These are phyloP conservation scores for Artibeus jamaicensis DNA, from an alignment of 2,797 vertebrate genomes.

Conservation along the genomic window DNA sequence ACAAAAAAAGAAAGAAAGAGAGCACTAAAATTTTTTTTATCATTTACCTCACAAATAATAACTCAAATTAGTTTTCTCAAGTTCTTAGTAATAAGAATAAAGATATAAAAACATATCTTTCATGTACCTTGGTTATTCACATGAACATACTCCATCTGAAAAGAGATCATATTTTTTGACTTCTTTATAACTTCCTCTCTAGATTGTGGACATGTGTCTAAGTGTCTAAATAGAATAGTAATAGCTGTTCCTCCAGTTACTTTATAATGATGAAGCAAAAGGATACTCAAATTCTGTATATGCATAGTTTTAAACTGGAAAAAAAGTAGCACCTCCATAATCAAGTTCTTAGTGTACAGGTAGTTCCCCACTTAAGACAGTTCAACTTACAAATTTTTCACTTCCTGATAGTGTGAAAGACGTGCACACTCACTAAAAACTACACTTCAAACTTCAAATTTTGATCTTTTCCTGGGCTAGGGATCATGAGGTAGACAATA, in stretches of 20 bases:
- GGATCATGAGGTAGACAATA: not conserved
- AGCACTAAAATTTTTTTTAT: not conserved
- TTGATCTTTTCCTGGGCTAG: not conserved
- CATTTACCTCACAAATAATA: not conserved
- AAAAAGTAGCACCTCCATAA: conserved; percentile 13
- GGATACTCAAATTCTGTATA: not conserved
- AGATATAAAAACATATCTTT: not conserved
- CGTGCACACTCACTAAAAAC: not conserved
- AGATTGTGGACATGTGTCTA: not conserved
- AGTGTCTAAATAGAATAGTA: not conserved
- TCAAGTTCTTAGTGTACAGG: not conserved
- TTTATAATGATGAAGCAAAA: not conserved
- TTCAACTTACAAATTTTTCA: not conserved
- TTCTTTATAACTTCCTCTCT: not conserved
- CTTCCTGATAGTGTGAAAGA: not conserved
- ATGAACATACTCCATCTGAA: not conserved
- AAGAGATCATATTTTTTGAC: not conserved
- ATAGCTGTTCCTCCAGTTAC: not conserved
- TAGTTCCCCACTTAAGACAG: not conserved
- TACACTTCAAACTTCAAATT: not conserved
- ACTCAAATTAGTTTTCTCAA: not conserved
- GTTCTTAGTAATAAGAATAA: not conserved
- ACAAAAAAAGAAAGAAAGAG: not conserved
- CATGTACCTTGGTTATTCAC: not conserved
- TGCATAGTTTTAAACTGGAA: not conserved